These are phyloP conservation scores for Macaca nemestrina DNA, from an alignment of 2,113 vertebrate species.

Conservation along the genomic window DNA sequence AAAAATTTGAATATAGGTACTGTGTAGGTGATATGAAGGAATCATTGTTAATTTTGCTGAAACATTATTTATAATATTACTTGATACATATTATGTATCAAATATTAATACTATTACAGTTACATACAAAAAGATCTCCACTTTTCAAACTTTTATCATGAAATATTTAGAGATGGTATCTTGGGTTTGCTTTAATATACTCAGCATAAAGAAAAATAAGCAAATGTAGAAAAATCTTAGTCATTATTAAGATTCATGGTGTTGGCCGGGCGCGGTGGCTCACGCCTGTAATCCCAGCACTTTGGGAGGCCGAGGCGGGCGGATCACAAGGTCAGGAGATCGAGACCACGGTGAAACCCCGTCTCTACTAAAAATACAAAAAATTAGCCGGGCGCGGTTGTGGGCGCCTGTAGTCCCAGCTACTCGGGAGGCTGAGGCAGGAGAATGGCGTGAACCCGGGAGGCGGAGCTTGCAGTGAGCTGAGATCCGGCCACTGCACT, in stretches of 20 bases:
- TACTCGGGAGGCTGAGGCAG: too few relatives aligned
- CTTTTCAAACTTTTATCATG: not conserved
- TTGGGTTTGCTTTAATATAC: slow-evolving; percentile 12
- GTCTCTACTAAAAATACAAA: too few relatives aligned
- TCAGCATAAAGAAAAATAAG: not conserved
- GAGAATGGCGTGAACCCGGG: too few relatives aligned
- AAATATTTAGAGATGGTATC: not conserved
- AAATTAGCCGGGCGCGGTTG: too few relatives aligned
- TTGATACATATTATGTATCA: too few relatives aligned
- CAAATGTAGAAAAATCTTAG: not conserved
- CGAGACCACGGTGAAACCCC: too few relatives aligned
- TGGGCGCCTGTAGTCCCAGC: too few relatives aligned
- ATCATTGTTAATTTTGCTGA: not conserved
- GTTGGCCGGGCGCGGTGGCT: not conserved
- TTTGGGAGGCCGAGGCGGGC: too few relatives aligned
- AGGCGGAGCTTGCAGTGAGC: too few relatives aligned
- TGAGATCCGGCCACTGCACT: too few relatives aligned
- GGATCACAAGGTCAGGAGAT: too few relatives aligned
- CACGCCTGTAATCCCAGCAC: too few relatives aligned
- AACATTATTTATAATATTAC: not conserved
- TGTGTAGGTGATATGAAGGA: not conserved
- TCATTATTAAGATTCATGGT: not conserved
- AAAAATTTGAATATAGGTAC: not conserved
- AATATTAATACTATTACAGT: not conserved
- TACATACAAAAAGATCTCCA: not conserved